A percentile compares a stretch with the other conserved stretches of the same genome.
These are phyloP conservation scores for Latheticus oryzae DNA, from an alignment of 2,888 invertebrate species.

Conservation along the genomic window DNA sequence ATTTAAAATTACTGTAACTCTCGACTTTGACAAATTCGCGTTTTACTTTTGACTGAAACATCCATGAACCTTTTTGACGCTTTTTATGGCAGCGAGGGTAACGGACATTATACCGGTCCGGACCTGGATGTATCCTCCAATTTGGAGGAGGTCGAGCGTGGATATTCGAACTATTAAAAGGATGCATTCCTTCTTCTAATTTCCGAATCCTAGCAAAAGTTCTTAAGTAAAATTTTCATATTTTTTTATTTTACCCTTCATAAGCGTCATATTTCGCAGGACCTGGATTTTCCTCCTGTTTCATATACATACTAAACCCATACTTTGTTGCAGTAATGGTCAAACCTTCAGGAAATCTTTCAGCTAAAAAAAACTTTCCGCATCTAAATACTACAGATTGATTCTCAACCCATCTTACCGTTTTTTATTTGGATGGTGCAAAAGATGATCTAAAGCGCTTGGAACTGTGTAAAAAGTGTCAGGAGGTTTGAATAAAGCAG, in stretches of 20 bases:
- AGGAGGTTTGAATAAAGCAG: conserved; percentile 49
- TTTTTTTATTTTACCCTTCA: conserved; percentile 3
- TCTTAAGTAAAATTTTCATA: conserved; percentile 25
- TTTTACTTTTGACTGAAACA: conserved; percentile 56
- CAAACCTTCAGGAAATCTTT: conserved; percentile 61
- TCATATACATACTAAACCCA: conserved; percentile 67
- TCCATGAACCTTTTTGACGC: conserved; percentile 53
- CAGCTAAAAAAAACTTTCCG: conserved; percentile 57
- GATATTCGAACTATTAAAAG: conserved; percentile 56
- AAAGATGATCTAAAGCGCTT: conserved; percentile 54
- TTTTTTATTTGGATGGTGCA: conserved; percentile 53
- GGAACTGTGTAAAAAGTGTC: conserved; percentile 57
- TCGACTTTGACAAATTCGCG: conserved; percentile 50
- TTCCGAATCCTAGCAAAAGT: too few species aligned
- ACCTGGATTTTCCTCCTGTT: conserved; percentile 68
- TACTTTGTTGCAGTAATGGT: conserved; percentile 67
- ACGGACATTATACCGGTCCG: conserved; percentile 59
- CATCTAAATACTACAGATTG: conserved; percentile 21
- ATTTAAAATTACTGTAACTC: conserved; percentile 32
- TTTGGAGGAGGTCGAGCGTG: conserved; percentile 53
- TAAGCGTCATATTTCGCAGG: conserved; percentile 65
- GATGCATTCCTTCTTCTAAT: conserved; percentile 42
- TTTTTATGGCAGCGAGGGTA: conserved; percentile 48
- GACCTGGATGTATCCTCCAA: conserved; percentile 61
- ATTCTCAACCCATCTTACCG: conserved; percentile 39